These are phyloP conservation scores for Micromussa lordhowensis DNA, from an alignment of 92 coral and sea anemone species.

Conservation along the genomic window DNA sequence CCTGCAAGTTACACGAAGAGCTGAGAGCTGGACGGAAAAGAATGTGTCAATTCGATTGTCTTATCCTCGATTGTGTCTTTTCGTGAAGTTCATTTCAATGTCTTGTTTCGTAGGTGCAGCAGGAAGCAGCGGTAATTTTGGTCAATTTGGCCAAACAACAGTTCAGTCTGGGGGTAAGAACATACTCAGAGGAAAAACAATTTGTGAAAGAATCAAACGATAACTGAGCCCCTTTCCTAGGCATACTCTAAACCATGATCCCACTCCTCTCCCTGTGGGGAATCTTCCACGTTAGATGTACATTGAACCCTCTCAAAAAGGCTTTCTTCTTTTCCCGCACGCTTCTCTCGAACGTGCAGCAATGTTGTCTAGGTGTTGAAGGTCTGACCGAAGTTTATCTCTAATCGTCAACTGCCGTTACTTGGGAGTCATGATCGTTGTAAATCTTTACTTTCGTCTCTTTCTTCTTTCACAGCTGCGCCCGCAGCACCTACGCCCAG, in stretches of 20 bases:
- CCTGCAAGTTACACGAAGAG: not conserved
- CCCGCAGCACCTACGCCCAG: constrained; percentile 49
- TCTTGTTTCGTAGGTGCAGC: constrained; percentile 1
- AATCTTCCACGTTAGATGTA: not conserved
- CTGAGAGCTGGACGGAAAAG: not conserved
- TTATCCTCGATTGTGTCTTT: not conserved
- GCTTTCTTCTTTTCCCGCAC: too few species aligned
- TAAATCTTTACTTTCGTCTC: not conserved
- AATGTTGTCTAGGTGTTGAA: too few species aligned
- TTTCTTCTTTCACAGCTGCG: constrained; percentile 24
- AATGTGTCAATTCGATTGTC: too few species aligned
- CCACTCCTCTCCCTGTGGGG: not conserved
- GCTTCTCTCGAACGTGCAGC: too few species aligned
- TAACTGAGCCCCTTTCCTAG: not conserved
- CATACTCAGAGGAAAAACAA: not conserved
- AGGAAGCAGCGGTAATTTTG: not conserved
- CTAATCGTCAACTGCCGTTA: too few species aligned
- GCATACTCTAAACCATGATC: not conserved
- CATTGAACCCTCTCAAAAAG: too few species aligned
- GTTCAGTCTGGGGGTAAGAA: constrained; percentile 29
- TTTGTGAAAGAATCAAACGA: not conserved
- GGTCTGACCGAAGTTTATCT: too few species aligned
- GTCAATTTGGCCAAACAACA: constrained; percentile 22
- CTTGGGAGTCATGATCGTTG: not conserved
- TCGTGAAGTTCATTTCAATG: not conserved